These are phyloP conservation scores for Cacatua alba DNA, from an alignment of 2,113 vertebrate genomes.

Conservation along the genomic window DNA sequence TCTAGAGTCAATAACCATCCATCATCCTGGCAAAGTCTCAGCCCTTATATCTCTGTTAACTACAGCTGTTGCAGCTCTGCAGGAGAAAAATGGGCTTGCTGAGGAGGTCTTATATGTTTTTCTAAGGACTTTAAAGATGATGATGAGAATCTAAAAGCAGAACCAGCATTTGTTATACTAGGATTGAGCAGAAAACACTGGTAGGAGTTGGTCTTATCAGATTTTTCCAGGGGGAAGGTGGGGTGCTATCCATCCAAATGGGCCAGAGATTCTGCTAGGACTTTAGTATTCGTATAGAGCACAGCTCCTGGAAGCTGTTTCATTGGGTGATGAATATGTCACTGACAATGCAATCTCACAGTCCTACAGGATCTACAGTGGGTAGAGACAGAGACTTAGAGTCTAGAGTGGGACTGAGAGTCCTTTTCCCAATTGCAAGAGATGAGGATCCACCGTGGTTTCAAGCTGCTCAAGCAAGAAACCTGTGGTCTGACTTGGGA, in stretches of 20 bases:
- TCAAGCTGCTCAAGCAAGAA: background rate
- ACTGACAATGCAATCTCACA: background rate
- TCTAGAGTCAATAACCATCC: background rate
- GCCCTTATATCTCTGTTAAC: constrained; percentile 5
- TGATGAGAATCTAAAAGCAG: background rate
- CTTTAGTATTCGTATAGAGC: background rate
- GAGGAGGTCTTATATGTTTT: background rate
- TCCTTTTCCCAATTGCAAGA: background rate
- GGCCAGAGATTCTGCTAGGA: background rate
- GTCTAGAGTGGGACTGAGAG: background rate
- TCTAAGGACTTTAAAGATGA: background rate
- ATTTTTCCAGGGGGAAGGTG: background rate
- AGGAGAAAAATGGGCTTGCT: background rate
- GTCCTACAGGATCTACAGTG: background rate
- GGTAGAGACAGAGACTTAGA: background rate
- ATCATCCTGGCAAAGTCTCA: constrained; percentile 5
- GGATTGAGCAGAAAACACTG: background rate
- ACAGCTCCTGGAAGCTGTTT: background rate
- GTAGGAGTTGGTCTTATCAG: background rate
- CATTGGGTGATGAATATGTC: background rate
- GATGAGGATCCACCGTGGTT: background rate
- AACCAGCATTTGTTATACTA: background rate
- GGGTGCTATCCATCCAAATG: background rate
- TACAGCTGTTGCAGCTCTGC: background rate
- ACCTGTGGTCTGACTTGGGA: background rate